Conservation (phyloP, 2,888 invertebrate species). For the Phortica magna region DNA sequence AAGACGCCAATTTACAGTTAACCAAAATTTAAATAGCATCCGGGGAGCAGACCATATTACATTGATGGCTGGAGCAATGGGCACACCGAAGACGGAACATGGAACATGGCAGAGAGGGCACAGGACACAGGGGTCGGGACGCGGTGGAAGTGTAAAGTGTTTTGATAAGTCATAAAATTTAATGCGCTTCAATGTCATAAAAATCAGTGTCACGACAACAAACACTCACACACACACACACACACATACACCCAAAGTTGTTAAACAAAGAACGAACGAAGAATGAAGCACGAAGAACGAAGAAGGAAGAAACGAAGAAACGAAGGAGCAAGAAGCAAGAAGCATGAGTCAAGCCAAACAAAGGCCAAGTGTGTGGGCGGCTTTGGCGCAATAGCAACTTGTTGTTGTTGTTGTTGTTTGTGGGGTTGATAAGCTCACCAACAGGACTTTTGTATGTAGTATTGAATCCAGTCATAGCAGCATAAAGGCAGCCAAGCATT, state of each 20-base stretch:
- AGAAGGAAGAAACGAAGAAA: not conserved
- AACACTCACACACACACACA: conserved; percentile 47
- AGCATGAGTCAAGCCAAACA: not conserved
- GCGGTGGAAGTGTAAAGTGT: conserved; percentile 60
- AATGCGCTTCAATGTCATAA: conserved; percentile 63
- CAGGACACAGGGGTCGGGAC: not conserved
- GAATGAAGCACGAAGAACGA: not conserved
- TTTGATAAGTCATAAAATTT: conserved; percentile 69
- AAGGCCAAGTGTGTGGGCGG: not conserved
- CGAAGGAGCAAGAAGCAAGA: not conserved
- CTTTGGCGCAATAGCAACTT: not conserved
- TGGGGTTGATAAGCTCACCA: too few relatives aligned
- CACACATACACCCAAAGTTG: conserved; percentile 59
- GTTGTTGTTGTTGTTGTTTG: not conserved
- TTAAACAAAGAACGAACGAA: conserved; percentile 35
- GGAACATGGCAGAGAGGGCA: not conserved
- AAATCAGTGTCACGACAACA: conserved; percentile 61
- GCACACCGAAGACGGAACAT: not conserved
- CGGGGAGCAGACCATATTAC: conserved; percentile 43
- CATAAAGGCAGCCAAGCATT: not conserved
- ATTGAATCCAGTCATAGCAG: too few relatives aligned
- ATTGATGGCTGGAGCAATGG: too few relatives aligned
- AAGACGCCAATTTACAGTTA: conserved; percentile 69
- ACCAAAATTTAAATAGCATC: conserved; percentile 66
- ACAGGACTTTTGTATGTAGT: too few relatives aligned